Evolutionary conservation across 2,888 invertebrate genomes (phyloP), one percentile per base, ranked within the genome.

Genomic region (Drosophila rubida): DNA sequence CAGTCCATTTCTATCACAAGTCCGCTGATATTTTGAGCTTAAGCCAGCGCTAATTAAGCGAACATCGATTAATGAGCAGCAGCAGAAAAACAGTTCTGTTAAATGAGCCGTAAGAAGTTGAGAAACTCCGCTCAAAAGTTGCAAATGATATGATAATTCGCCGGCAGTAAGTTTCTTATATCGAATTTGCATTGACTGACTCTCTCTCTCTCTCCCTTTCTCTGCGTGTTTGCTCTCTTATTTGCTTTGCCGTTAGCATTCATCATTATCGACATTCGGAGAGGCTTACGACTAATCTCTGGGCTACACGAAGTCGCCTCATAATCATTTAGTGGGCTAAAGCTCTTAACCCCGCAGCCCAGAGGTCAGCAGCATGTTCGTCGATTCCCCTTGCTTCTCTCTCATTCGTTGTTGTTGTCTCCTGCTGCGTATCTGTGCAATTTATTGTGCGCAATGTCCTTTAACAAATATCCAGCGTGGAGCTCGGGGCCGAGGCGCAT

Each of bases 391-490:
- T 50, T 8, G 13, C 7, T 11, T 7, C 48, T n/a, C 9, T 42
- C 32, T 35, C 35, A 19, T 1, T 14, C 9, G n/a, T n/a, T 35
- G 23, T 23, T 39, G 5, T 22, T 45, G 41, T 60, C 60, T 66
- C 57, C 51, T 45, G 22, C 30, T 67, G 48, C 0, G 45, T 58
- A 50, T 64, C 46, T 42, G 68, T 68, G 66, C 55, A 69, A 81
- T 87, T 78, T 71, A 81, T 87, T 67, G 65, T 55, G 42, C 55
- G 37, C 50, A 64, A 50, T 70, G 69, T 75, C 74, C 74, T 60
- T 58, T 65, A 45, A 27, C 57, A 61, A 49, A 78, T 57, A 51
- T 48, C 32, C 41, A 11, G 46, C 23, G 54, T 59, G 42, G 35
- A 46, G 45, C 57, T 69, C 39, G 37, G 22, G 39, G 35, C 30